Evolutionary conservation across 2,888 invertebrate genomes (phyloP).

Genomic region (Tortricodes alternella): DNA sequence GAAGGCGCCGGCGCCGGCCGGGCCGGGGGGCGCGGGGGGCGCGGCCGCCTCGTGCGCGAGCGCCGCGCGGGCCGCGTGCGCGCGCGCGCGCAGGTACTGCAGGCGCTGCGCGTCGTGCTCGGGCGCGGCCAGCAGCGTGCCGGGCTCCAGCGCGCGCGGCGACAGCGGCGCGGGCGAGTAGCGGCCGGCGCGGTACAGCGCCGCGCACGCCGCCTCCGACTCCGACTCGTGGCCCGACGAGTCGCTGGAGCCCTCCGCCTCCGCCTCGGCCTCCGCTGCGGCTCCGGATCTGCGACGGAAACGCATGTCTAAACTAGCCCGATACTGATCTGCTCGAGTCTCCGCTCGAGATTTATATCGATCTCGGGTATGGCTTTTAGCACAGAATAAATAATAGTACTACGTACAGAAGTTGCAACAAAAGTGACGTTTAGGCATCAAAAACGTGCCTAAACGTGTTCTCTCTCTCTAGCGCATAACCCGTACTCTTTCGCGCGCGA

Average conservation of each 20-base stretch:
- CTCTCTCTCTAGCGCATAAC: no score
- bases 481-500: no score
- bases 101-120: slow-evolving; percentile 89
- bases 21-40: slow-evolving; percentile 83
- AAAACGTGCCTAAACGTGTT: no score
- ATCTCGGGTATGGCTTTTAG: no score
- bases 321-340: no score
- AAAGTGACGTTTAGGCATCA: no score
- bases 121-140: slow-evolving; percentile 89
- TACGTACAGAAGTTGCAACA: no score
- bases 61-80: slow-evolving; percentile 76
- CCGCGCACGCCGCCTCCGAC: slow-evolving; percentile 48
- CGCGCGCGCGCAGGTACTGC: slow-evolving; percentile 87
- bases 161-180: slow-evolving; percentile 91
- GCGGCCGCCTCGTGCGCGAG: slow-evolving; percentile 57
- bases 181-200: slow-evolving; percentile 87
- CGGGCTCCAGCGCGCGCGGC: slow-evolving; percentile 85
- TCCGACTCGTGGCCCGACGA: slow-evolving; percentile 52
- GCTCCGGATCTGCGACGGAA: slow-evolving; percentile 27
- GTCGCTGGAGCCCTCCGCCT: slow-evolving; percentile 26
- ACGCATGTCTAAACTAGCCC: neutral
- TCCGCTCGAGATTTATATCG: no score
- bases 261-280: slow-evolving; percentile 35
- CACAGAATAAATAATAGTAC: no score
- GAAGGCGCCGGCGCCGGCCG: slow-evolving; percentile 82